Conservation (phyloP, 2,888 invertebrate genomes). For the Andricus curvator region DNA sequence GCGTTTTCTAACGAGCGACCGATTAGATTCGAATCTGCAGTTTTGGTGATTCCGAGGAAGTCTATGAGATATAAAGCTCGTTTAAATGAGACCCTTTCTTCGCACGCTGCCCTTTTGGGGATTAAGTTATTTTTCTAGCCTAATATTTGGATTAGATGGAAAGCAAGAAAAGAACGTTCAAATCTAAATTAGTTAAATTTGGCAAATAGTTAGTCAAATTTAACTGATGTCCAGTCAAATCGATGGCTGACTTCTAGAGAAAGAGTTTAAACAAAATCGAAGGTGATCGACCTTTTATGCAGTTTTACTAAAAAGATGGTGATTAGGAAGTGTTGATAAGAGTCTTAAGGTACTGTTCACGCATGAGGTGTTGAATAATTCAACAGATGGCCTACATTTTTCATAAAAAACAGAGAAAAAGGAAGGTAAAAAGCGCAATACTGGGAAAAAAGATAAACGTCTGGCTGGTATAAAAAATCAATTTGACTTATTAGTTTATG, state of each 20-base stretch:
- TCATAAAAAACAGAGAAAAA: too few species aligned
- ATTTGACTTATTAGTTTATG: too few species aligned
- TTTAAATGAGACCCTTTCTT: slow-evolving; percentile 7
- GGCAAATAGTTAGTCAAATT: not conserved
- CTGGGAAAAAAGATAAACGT: too few species aligned
- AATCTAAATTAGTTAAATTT: not conserved
- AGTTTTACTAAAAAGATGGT: not conserved
- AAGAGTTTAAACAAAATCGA: too few species aligned
- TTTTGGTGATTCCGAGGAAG: slow-evolving; percentile 47
- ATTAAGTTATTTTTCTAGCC: not conserved
- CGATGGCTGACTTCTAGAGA: too few species aligned
- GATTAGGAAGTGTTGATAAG: not conserved
- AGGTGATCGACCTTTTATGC: too few species aligned
- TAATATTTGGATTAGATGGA: not conserved
- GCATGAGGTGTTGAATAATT: too few species aligned
- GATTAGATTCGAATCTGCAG: slow-evolving; percentile 56
- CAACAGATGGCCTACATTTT: too few species aligned
- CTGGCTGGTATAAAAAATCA: too few species aligned
- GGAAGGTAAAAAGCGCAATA: too few species aligned
- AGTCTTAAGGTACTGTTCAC: not conserved
- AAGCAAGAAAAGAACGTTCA: not conserved
- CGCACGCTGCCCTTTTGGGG: not conserved
- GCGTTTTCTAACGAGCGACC: slow-evolving; percentile 48
- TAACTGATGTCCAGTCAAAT: too few species aligned
- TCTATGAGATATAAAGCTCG: not conserved